Conservation (phyloP, 1,140 invertebrate genomes). For the Teleopsis dalmanni region DNA sequence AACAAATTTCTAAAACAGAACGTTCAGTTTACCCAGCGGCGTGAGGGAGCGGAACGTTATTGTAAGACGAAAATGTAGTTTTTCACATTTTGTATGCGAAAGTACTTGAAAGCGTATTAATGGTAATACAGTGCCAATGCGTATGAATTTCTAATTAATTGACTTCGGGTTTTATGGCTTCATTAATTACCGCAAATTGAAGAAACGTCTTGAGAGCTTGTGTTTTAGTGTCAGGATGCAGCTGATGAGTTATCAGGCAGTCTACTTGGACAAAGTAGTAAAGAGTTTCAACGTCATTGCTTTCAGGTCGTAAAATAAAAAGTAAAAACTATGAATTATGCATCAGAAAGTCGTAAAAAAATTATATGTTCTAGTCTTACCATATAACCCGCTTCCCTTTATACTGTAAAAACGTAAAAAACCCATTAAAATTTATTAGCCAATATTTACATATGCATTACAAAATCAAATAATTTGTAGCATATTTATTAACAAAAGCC, state of each 20-base stretch:
- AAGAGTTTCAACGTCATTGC: neutral
- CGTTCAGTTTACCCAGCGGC: too few species aligned
- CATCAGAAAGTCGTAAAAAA: conserved; percentile 7
- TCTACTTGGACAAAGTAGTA: neutral
- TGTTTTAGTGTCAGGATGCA: neutral
- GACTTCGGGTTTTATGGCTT: conserved; percentile 42
- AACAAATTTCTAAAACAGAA: too few species aligned
- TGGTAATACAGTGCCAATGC: too few species aligned
- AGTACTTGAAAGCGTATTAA: too few species aligned
- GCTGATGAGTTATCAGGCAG: neutral
- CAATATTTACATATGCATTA: conserved; percentile 8
- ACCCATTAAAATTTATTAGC: conserved; percentile 6
- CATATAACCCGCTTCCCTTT: neutral
- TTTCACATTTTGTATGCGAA: too few species aligned
- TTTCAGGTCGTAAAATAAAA: neutral
- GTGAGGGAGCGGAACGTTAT: too few species aligned
- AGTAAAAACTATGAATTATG: conserved; percentile 2
- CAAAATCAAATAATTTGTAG: too few species aligned
- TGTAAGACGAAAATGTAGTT: too few species aligned
- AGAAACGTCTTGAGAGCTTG: too few species aligned
- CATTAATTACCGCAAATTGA: conserved; percentile 30
- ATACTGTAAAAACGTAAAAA: conserved; percentile 1
- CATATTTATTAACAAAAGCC: too few species aligned
- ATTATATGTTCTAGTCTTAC: too few species aligned
- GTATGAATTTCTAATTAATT: conserved; percentile 41